Conservation (phyloP, 2,888 invertebrate genomes). For the Oegoconia quadripuncta region DNA sequence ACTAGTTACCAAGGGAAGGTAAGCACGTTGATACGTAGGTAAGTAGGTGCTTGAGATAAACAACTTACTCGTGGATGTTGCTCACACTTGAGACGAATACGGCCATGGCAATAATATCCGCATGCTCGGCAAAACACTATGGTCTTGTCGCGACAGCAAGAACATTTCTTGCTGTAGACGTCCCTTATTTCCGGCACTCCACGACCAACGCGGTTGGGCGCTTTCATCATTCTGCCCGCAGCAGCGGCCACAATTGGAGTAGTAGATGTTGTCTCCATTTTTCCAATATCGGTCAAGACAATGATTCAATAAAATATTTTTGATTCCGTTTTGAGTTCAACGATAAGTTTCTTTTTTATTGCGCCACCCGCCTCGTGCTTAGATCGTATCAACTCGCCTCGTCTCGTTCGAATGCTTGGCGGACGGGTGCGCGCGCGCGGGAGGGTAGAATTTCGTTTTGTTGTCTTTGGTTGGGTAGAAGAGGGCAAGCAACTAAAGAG, state of each 20-base stretch:
- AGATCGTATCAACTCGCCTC: not conserved
- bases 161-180: slow-evolving; percentile 50
- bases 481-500: too few species aligned
- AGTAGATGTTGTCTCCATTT: slow-evolving; percentile 42
- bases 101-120: slow-evolving; percentile 65
- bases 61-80: slow-evolving; percentile 61
- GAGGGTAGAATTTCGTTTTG: too few species aligned
- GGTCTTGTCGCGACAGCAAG: slow-evolving; percentile 58
- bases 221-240: slow-evolving; percentile 45
- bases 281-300: not conserved
- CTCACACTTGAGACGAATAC: slow-evolving; percentile 61
- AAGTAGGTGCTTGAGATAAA: too few species aligned
- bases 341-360: too few species aligned
- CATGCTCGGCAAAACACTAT: slow-evolving; percentile 68
- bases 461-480: too few species aligned
- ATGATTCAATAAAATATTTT: too few species aligned
- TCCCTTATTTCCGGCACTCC: slow-evolving; percentile 55
- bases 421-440: not conserved
- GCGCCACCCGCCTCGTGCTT: too few species aligned
- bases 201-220: slow-evolving; percentile 49
- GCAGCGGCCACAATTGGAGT: slow-evolving; percentile 65
- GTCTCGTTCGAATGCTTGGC: not conserved
- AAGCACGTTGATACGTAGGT: too few species aligned
- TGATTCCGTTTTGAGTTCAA: too few species aligned
- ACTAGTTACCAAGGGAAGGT: not conserved